Evolutionary conservation across 1,140 invertebrate species (phyloP), one percentile per base, ranked within the genome.

Genomic region (Rhagoletis zephyria): DNA sequence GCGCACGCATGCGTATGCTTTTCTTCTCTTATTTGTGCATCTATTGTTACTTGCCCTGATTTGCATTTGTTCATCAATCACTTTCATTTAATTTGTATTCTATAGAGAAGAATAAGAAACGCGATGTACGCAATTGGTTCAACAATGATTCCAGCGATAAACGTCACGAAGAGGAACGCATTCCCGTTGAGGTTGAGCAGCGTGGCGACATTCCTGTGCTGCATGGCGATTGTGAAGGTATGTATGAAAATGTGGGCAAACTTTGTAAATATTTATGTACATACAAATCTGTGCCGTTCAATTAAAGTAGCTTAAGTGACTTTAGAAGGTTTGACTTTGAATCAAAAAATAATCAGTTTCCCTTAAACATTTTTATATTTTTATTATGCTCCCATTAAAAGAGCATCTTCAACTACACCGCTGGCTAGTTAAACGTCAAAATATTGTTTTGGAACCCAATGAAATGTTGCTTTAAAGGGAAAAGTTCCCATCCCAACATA

Each of bases 131-230:
- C 89, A 90, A 91, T 89, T 93, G 91, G 91, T 92, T 90, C 65
- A 88, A 89, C 85, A 90, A 91, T 88, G n/a, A 91, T 89, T 87
- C 88, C 89, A 67, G 86, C 81, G 89, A 88, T 61, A 90, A 89
- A 64, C 90, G 91, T 87, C 90, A 91, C 87, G 89, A 90, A 16
- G 89, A 91, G 60, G 89, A 91, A 88, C 90, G 91, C 88, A 89
- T 90, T 86, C 90, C 91, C 16, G 92, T 94, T 85, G 92, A 93
- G 3, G 90, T 89, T 48, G 90, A 94, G 86, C 94, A 95, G 93
- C 93, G 95, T 93, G 96, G 96, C 87, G 97, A 97, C 91, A 97
- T 97, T 90, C 96, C 96, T 30, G 94, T 95, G 30, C 93, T 95
- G 86, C 94, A 95, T 89, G 95, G 95, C 88, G 94, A 96, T 89